A percentile compares a stretch with the other conserved stretches of the same genome.
Evolutionary conservation across 2,113 vertebrate species (phyloP).

Genomic region (Ramphastos sulfuratus): DNA sequence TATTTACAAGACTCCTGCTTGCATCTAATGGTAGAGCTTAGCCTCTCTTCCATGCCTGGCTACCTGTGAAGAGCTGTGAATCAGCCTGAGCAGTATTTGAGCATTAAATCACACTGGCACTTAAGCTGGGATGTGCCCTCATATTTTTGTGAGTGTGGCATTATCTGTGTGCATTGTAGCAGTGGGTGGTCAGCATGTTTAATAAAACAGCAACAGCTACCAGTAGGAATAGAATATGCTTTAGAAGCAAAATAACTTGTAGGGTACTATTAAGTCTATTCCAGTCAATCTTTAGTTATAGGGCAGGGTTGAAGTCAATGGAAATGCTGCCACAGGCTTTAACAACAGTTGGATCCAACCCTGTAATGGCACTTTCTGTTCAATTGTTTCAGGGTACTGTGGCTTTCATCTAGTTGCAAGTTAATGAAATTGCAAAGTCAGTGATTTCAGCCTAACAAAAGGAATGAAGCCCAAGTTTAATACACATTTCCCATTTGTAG

Average conservation of each 20-base stretch:
- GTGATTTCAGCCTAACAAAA: constrained; percentile 37
- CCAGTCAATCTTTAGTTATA: background rate
- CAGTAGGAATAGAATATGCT: fast-evolving
- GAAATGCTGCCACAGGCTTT: background rate
- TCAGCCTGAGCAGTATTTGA: background rate
- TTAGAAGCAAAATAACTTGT: background rate
- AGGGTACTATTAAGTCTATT: background rate
- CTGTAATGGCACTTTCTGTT: background rate
- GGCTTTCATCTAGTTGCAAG: background rate
- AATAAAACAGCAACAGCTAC: background rate
- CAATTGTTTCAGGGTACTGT: background rate
- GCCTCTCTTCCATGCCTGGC: background rate
- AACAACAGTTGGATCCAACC: background rate
- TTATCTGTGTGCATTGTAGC: background rate
- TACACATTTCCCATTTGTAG: background rate
- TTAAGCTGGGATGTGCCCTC: background rate
- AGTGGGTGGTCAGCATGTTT: background rate
- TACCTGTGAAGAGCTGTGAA: background rate
- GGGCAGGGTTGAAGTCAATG: background rate
- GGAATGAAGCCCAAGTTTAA: background rate
- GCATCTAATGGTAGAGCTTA: background rate
- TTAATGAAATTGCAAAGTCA: constrained; percentile 34
- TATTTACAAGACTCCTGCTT: background rate
- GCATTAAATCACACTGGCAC: background rate
- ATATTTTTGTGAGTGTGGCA: background rate